Base-by-base conservation (phyloP, 2,797 vertebrate genomes). In the Halcyon chelicuti region DNA sequence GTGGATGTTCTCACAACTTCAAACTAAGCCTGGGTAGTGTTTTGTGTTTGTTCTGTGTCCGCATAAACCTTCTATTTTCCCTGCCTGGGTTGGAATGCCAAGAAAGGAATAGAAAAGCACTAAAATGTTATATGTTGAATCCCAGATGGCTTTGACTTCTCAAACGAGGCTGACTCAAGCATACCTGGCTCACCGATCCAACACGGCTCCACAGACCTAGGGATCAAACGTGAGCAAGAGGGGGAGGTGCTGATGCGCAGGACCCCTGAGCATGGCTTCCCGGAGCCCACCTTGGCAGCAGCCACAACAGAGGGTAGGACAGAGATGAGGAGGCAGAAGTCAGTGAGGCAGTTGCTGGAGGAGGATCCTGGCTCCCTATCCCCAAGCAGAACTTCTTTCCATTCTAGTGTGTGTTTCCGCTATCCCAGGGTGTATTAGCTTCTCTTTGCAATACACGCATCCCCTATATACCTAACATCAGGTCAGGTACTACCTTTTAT, bases 91-190 rank as follows among this genome's bases (percentile, higher is more conserved):
- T 98, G 95, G 77, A 97, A 97, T 97, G 96, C 96, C 96, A 90
- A 97, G 96, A 92, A 96, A 94, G 95, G 88, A 97, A 94, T 91
- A 97, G 98, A 98, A 97, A 96, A 97, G 91, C 97, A 98, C 98
- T 97, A 98, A 98, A 98, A 97, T 99, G 95, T 99, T 99, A 96
- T 99, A 98, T 99, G 99, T 99, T 99, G 99, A 99, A 99, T 99
- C 99, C 99, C 99, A 99, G 99, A 99, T 99, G 99, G 99, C 99
- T 99, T 99, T 99, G 99, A 99, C 99, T 98, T 99, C 99, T 99
- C 99, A 98, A 98, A 97, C 96, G 99, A 99, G 96, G 99, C 98
- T 98, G 99, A 99, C 98, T 98, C 99, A 98, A 99, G 98, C 98
- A 97, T 99, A 98, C 98, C 97, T 98, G 97, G 99, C 99, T 99